Evolutionary conservation across 2,797 vertebrate genomes (phyloP).

Genomic region (Hypotaenidia okinawae): DNA sequence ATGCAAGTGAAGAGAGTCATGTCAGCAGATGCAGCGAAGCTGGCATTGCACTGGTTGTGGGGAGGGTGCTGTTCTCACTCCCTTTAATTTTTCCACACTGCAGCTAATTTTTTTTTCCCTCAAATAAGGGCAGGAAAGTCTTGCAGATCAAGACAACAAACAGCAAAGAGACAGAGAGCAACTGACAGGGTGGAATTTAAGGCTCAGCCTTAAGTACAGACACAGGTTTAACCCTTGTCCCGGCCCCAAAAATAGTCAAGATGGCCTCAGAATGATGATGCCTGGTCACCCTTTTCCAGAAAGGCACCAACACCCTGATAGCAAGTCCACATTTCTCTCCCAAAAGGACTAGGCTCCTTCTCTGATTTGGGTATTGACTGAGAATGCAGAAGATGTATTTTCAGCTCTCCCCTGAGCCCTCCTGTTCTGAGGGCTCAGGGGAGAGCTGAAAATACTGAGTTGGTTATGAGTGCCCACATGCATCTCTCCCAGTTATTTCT

Average conservation of each 20-base stretch:
- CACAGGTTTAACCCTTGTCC: not conserved
- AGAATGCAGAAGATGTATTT: not conserved
- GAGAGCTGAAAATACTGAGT: not conserved
- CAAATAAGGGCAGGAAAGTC: not conserved
- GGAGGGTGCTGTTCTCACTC: not conserved
- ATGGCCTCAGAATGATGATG: not conserved
- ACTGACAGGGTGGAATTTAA: not conserved
- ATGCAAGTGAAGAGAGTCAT: not conserved
- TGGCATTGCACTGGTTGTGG: not conserved
- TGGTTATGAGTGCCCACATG: fast-evolving
- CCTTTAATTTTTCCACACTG: not conserved
- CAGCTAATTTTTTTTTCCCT: not conserved
- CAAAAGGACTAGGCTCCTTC: not conserved
- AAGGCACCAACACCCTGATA: fast-evolving
- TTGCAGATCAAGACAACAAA: not conserved
- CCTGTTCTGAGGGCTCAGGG: no score
- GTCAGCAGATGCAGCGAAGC: not conserved
- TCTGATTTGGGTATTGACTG: not conserved
- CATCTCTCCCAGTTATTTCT: not conserved
- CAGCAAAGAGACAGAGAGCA: not conserved
- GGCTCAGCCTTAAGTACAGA: not conserved
- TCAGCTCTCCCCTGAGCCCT: not conserved
- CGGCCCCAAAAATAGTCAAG: not conserved
- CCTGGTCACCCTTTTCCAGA: not conserved
- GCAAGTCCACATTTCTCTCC: not conserved